Evolutionary conservation across 2,888 invertebrate genomes (phyloP).

Genomic region (Athalia circularis): DNA sequence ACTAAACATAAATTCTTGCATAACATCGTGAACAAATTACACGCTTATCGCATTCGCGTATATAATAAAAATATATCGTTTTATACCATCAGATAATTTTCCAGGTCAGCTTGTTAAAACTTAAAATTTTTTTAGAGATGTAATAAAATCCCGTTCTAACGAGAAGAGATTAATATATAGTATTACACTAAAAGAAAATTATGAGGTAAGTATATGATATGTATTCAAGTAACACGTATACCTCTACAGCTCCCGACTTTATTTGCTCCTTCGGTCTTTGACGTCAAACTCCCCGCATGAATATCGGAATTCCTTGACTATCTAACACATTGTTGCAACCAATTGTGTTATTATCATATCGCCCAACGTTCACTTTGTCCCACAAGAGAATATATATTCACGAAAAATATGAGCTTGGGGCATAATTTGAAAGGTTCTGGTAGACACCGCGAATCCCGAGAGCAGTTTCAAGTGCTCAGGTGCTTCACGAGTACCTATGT

Average conservation of each 20-base stretch:
- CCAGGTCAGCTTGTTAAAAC: too few relatives aligned
- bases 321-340: conserved; percentile 15
- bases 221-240: too few relatives aligned
- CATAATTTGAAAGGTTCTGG: conserved; percentile 29
- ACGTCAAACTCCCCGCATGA: conserved; percentile 10
- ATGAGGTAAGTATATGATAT: too few relatives aligned
- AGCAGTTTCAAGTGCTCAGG: background rate
- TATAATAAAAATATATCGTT: too few relatives aligned
- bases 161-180: too few relatives aligned
- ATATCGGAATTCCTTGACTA: conserved; percentile 24
- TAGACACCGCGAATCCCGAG: background rate
- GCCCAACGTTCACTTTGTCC: background rate
- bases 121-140: too few relatives aligned
- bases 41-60: too few relatives aligned
- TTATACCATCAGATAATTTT: too few relatives aligned
- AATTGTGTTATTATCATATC: conserved; percentile 18
- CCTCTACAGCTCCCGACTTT: background rate
- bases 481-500: background rate
- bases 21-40: too few relatives aligned
- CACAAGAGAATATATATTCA: conserved; percentile 15
- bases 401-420: conserved; percentile 16
- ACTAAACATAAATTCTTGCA: too few relatives aligned
- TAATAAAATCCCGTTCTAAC: too few relatives aligned
- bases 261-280: conserved; percentile 6
- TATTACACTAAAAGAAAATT: background rate